Conservation (phyloP, 2,888 invertebrate species). For the Sturmia bella region DNA sequence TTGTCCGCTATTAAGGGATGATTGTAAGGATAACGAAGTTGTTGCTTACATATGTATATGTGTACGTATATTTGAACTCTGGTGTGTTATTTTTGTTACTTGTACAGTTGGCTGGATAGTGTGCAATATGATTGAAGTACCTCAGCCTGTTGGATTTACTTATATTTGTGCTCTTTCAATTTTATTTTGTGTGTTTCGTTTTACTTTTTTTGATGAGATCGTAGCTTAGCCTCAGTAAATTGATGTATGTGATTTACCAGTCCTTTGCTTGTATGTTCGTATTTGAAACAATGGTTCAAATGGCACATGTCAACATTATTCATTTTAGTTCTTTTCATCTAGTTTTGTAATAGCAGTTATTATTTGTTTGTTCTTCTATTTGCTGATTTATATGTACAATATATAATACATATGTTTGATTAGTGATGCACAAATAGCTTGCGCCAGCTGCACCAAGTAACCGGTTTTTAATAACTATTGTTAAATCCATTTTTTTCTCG, state of each 20-base stretch:
- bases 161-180: conserved; percentile 43
- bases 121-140: conserved; percentile 47
- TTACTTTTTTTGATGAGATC: conserved; percentile 2
- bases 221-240: neutral
- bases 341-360: conserved; percentile 34
- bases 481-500: too few relatives aligned
- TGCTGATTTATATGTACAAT: conserved; percentile 16
- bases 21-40: conserved; percentile 17
- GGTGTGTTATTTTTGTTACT: conserved; percentile 29
- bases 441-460: conserved; percentile 54
- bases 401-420: conserved; percentile 28
- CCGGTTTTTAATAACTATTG: conserved; percentile 51
- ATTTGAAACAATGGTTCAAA: conserved; percentile 76
- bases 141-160: conserved; percentile 48
- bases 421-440: conserved; percentile 32
- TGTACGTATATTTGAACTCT: conserved; percentile 23
- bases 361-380: conserved; percentile 18
- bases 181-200: conserved; percentile 38
- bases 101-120: conserved; percentile 25
- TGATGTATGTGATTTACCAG: conserved; percentile 15
- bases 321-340: too few relatives aligned
- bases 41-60: too few relatives aligned
- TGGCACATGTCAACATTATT: conserved; percentile 79
- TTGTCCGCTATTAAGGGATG: conserved; percentile 63
- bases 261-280: conserved; percentile 5